phyloP scores from a whole-genome alignment of 2,888 invertebrate species.

The Merodon equestris region DNA sequence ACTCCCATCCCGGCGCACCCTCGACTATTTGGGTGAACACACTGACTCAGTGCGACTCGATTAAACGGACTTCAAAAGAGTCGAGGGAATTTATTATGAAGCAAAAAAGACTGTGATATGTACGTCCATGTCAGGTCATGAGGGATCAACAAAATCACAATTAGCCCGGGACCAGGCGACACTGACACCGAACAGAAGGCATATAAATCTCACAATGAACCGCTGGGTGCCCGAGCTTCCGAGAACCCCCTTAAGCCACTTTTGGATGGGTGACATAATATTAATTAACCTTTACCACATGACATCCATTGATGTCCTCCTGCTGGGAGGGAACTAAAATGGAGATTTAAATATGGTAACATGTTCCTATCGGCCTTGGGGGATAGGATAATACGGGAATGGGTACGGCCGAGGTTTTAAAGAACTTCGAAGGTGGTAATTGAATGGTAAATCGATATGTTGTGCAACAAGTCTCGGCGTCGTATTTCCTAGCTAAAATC shows the following conservation, averaged over 20 bases:
- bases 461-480: slow-evolving; percentile 47
- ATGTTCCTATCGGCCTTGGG: slow-evolving; percentile 41
- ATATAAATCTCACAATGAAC: background rate
- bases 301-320: slow-evolving; percentile 57
- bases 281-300: slow-evolving; percentile 65
- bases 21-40: too few species aligned
- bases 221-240: slow-evolving; percentile 27
- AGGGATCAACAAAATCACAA: slow-evolving; percentile 32
- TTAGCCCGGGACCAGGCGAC: slow-evolving; percentile 19
- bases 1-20: too few species aligned
- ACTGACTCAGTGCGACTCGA: too few species aligned
- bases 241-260: slow-evolving; percentile 23
- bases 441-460: slow-evolving; percentile 24
- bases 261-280: slow-evolving; percentile 50
- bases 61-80: too few species aligned
- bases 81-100: slow-evolving; percentile 38
- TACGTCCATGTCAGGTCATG: slow-evolving; percentile 45
- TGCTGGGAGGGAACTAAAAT: slow-evolving; percentile 25
- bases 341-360: slow-evolving; percentile 42
- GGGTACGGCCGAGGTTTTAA: background rate
- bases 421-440: background rate
- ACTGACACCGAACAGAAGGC: too few species aligned
- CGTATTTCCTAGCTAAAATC: slow-evolving; percentile 5
- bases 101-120: slow-evolving; percentile 48
- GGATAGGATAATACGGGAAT: too few species aligned